Evolutionary conservation across 2,113 vertebrate species (phyloP).

Genomic region (Mustela lutreola): DNA sequence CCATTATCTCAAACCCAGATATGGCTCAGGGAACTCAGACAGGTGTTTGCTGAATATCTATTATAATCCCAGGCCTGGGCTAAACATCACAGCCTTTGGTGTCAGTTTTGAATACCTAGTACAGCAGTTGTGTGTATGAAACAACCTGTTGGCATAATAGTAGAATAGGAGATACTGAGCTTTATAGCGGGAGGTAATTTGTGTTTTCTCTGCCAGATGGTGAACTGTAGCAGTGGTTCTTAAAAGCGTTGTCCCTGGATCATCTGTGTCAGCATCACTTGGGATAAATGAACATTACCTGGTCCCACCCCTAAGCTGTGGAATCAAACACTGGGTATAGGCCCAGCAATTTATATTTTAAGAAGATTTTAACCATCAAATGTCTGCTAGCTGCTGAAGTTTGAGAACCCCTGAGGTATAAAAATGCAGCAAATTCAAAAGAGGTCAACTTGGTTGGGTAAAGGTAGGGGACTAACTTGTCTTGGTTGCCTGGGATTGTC

Average conservation of each 20-base stretch:
- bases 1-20: neutral
- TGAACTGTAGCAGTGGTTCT: constrained; percentile 15
- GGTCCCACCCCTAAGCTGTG: neutral
- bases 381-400: constrained; percentile 15
- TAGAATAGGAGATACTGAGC: constrained; percentile 14
- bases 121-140: neutral
- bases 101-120: neutral
- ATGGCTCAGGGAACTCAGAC: neutral
- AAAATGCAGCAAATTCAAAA: constrained; percentile 28
- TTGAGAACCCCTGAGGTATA: constrained; percentile 22
- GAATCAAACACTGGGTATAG: neutral
- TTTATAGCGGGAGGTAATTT: neutral
- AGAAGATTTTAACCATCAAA: constrained; percentile 25
- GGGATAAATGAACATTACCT: neutral
- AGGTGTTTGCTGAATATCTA: constrained; percentile 10
- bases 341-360: constrained; percentile 35
- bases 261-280: neutral
- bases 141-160: neutral
- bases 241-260: neutral
- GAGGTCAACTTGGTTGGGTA: neutral
- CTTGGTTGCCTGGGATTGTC: neutral
- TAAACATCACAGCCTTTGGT: neutral
- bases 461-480: constrained; percentile 20
- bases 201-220: constrained; percentile 43
- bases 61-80: neutral